A percentile compares a stretch with the other conserved stretches of the same genome.
Conservation (phyloP, 2,797 vertebrate genomes). For the Galago senegalensis region DNA sequence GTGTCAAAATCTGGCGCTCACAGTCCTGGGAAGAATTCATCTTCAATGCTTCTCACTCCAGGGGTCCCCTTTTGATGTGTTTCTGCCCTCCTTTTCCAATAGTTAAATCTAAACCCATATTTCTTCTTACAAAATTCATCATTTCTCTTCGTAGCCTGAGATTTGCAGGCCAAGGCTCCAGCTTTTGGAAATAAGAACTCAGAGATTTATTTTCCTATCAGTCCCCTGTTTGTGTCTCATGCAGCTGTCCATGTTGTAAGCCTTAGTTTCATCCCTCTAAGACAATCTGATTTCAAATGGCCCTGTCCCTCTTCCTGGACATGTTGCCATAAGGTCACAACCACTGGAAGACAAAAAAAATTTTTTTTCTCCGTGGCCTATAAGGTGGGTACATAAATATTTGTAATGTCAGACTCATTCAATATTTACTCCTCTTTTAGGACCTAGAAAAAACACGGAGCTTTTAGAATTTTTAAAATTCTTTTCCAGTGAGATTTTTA, state of each 20-base stretch:
- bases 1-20: conserved; percentile 58
- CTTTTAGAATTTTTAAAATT: neutral
- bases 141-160: conserved; percentile 42
- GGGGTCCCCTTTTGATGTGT: conserved; percentile 75
- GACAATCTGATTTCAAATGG: conserved; percentile 42
- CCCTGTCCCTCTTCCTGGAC: neutral
- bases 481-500: neutral
- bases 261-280: neutral
- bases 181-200: conserved; percentile 1
- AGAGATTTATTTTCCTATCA: neutral
- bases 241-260: neutral
- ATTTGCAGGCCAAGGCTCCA: neutral
- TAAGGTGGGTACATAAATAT: neutral
- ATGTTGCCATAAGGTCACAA: neutral
- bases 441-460: neutral
- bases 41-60: conserved; percentile 70
- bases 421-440: neutral
- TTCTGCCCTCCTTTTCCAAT: conserved; percentile 66
- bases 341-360: neutral
- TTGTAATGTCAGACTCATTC: conserved; percentile 11
- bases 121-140: conserved; percentile 47
- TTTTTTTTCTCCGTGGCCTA: neutral
- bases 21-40: conserved; percentile 50
- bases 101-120: conserved; percentile 64
- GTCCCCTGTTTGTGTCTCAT: neutral